Percentiles rank a stretch among this genome's conserved stretches.
Conservation (phyloP, 2,113 vertebrate species). For the Pycnonotus jocosus region DNA sequence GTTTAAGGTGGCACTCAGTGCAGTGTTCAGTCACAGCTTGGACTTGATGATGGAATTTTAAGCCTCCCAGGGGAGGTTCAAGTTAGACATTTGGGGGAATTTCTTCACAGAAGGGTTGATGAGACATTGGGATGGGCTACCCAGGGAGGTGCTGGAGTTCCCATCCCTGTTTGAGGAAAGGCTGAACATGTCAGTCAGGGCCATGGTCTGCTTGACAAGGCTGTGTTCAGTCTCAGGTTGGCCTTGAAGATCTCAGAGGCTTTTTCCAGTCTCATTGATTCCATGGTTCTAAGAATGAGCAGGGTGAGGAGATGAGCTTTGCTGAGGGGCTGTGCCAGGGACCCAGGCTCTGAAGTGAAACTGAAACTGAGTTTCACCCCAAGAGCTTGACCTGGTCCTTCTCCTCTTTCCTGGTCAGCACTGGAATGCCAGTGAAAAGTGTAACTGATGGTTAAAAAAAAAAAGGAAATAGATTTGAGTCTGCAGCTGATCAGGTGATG, state of each 20-base stretch:
- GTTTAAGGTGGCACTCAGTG: background rate
- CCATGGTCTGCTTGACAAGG: background rate
- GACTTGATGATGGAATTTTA: fast-evolving
- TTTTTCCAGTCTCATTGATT: background rate
- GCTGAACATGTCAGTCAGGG: background rate
- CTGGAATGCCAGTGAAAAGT: background rate
- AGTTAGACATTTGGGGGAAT: background rate
- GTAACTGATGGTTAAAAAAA: background rate
- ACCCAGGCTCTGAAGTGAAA: too few relatives aligned
- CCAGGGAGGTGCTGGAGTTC: background rate
- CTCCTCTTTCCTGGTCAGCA: fast-evolving
- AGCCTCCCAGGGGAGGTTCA: background rate
- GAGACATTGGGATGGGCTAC: too few relatives aligned
- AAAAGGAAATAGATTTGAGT: background rate
- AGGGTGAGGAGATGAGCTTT: background rate
- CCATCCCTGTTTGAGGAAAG: background rate
- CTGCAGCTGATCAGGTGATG: background rate
- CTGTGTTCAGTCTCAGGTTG: background rate
- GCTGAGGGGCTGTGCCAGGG: background rate
- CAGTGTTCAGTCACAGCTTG: fast-evolving
- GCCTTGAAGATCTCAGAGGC: background rate
- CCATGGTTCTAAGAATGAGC: background rate
- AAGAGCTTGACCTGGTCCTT: background rate
- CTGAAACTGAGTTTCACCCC: background rate
- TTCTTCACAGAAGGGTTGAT: background rate